Conservation (phyloP, 2,888 invertebrate species). For the Ferdinandea cuprea region DNA sequence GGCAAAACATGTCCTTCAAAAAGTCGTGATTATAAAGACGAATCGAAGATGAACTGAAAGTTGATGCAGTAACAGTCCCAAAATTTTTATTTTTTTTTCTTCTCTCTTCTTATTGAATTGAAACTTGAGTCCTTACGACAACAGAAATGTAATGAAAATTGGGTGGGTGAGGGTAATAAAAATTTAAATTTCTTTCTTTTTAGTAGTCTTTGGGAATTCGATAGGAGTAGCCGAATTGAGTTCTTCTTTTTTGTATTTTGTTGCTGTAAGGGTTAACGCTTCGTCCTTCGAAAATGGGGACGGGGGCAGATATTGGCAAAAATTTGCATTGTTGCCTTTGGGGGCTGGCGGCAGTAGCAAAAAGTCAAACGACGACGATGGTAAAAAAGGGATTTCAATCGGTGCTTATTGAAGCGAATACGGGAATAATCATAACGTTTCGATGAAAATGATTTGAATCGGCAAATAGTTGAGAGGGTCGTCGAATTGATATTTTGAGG, state of each 20-base stretch:
- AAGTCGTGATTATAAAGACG: constrained; percentile 3
- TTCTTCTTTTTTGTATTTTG: not conserved
- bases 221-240: not conserved
- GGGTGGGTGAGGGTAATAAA: not conserved
- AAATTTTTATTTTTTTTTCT: too few species aligned
- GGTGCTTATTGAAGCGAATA: constrained; percentile 29
- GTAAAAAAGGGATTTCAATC: constrained; percentile 27
- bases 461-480: constrained; percentile 27
- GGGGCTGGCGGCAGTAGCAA: too few species aligned
- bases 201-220: not conserved
- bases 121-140: not conserved
- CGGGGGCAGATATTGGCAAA: not conserved
- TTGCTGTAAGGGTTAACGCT: not conserved
- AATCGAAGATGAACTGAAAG: too few species aligned
- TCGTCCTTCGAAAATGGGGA: not conserved
- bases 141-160: not conserved
- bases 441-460: constrained; percentile 54
- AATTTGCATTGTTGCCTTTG: constrained; percentile 1
- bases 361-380: constrained; percentile 5
- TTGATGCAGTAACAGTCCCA: not conserved
- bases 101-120: not conserved
- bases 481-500: constrained; percentile 40
- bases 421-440: constrained; percentile 51
- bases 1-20: too few species aligned
- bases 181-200: constrained; percentile 2